Conservation (phyloP, 2,113 vertebrate genomes). For the Hyaena hyaena region DNA sequence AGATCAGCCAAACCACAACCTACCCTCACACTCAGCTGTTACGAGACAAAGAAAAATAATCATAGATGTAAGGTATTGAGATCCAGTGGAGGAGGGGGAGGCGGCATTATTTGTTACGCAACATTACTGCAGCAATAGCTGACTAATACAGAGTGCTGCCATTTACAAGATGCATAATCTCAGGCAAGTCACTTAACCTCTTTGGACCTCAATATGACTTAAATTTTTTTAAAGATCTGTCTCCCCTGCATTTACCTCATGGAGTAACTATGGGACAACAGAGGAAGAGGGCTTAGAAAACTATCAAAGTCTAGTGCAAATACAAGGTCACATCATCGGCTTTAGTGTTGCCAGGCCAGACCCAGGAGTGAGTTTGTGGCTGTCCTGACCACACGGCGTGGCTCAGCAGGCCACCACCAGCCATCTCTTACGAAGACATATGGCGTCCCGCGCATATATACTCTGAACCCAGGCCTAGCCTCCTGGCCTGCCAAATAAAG, state of each 20-base stretch:
- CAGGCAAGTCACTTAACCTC: constrained; percentile 1
- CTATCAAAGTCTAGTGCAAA: neutral
- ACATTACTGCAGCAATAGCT: neutral
- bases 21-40: neutral
- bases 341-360: neutral
- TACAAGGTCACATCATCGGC: neutral
- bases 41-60: neutral
- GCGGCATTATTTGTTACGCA: neutral
- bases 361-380: neutral
- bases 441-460: neutral
- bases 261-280: neutral
- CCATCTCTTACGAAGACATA: neutral
- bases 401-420: neutral
- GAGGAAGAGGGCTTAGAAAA: constrained; percentile 19
- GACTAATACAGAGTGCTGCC: neutral
- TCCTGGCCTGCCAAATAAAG: neutral
- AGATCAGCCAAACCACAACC: neutral
- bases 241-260: neutral
- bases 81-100: rapidly evolving
- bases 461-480: neutral
- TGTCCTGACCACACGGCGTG: neutral
- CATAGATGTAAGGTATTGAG: neutral
- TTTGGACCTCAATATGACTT: neutral
- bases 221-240: neutral
- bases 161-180: neutral